Conservation (phyloP, 2,888 invertebrate genomes). For the Stenoptilia bipunctidactyla region DNA sequence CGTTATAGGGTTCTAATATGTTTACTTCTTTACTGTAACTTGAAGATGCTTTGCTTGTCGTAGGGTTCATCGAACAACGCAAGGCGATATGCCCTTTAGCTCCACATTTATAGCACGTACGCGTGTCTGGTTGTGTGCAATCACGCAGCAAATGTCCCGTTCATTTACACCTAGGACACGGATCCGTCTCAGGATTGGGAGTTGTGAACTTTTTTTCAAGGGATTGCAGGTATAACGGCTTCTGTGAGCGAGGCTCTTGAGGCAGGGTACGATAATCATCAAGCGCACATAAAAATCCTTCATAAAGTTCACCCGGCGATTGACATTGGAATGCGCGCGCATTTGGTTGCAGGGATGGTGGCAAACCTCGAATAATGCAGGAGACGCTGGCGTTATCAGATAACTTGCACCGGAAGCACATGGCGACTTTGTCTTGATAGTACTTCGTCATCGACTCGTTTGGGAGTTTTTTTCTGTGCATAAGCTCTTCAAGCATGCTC, state of each 20-base stretch:
- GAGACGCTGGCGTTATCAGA: slow-evolving; percentile 18
- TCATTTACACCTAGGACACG: slow-evolving; percentile 12
- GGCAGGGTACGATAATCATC: slow-evolving; percentile 15
- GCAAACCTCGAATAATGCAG: slow-evolving; percentile 19
- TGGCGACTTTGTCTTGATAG: slow-evolving; percentile 21
- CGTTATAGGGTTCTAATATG: slow-evolving; percentile 7
- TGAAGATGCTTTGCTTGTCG: no score
- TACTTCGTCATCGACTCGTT: slow-evolving; percentile 21
- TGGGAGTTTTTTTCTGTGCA: slow-evolving; percentile 14
- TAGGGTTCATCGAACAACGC: slow-evolving; percentile 4
- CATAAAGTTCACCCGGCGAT: slow-evolving; percentile 17
- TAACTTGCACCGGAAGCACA: slow-evolving; percentile 21
- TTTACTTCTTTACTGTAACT: not conserved
- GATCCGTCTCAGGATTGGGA: not conserved
- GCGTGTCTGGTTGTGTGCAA: slow-evolving; percentile 7
- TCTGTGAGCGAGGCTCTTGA: not conserved
- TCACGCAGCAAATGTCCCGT: slow-evolving; percentile 10
- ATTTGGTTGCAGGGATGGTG: slow-evolving; percentile 16
- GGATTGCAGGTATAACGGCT: no score
- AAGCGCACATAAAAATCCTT: slow-evolving; percentile 17
- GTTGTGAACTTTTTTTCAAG: no score
- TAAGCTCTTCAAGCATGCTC: slow-evolving; percentile 15
- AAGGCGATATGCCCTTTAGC: slow-evolving; percentile 14
- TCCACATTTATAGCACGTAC: slow-evolving; percentile 10
- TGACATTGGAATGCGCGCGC: slow-evolving; percentile 20